Evolutionary conservation across 2,797 vertebrate genomes (phyloP), one percentile per base, ranked within the genome.

Genomic region (Sphaeramia orbicularis): DNA sequence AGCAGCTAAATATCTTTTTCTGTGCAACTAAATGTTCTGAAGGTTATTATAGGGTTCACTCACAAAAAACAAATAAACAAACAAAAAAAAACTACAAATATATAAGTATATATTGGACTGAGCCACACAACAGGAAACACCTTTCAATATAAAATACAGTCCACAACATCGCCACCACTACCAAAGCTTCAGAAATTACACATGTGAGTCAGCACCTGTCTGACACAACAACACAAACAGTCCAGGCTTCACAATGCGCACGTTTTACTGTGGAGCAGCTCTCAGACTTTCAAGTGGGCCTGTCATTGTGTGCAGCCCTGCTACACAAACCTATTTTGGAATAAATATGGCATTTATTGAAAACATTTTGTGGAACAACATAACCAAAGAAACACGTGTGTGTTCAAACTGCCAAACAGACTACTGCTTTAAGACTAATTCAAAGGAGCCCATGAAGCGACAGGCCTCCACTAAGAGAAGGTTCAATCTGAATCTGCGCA

Each of bases 131-230:
- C 8, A 53, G 15, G 43, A 51, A 74, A 43, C 38, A 24, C 16
- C 18, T 71, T 58, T 55, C 47, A 48, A 19, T 63, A 18, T 42
- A 62, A 68, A 32, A 68, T n/a, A 15, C 18, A 56, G 40, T 55
- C 12, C 36, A 48, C 61, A 37, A 7, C 40, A 56, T 42, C 11
- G 57, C 30, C 43, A 59, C 4, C 44, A 41, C 58, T 35, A 45
- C 42, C 57, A 9, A 37, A 44, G 10, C 21, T 16, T 50, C 32
- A 50, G 16, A 65, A 45, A 45, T 15, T 9, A 48, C 66, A 77
- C 41, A 64, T 55, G 15, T 43, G 21, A 69, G 53, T 61, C 43
- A 47, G 53, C 66, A 82, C 58, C 14, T 54, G 64, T 55, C 44
- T 57, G 55, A 58, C 38, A 67, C 57, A 66, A 56, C 76, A 75